These are phyloP conservation scores for Peromyscus maniculatus DNA, from an alignment of 2,113 vertebrate genomes.

Conservation along the genomic window DNA sequence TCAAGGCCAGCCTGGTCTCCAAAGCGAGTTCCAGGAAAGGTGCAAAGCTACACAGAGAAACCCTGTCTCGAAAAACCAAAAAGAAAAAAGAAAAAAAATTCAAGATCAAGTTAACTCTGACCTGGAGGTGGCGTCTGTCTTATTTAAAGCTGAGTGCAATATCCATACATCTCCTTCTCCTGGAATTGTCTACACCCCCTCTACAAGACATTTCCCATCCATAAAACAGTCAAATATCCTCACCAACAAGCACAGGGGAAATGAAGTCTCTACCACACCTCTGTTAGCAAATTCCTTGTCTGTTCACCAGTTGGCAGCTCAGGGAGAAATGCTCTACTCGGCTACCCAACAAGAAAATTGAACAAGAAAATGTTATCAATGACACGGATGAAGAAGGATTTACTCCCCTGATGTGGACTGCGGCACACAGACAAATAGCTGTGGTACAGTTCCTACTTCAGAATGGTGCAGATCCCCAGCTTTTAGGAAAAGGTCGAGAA, in stretches of 20 bases:
- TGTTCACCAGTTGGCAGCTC: constrained; percentile 97
- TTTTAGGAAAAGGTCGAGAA: constrained; percentile 97
- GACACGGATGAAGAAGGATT: constrained; percentile 99
- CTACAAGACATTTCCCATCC: constrained; percentile 99
- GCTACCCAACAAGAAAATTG: constrained; percentile 97
- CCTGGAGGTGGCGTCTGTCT: constrained; percentile 63
- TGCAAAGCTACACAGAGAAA: no score
- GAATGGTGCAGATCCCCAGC: constrained; percentile 96
- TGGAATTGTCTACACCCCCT: constrained; percentile 98
- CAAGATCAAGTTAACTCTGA: no score
- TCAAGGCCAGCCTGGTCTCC: no score
- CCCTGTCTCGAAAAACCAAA: no score
- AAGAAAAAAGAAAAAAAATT: no score
- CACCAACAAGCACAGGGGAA: constrained; percentile 99
- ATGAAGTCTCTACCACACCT: constrained; percentile 98
- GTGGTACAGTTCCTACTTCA: constrained; percentile 99
- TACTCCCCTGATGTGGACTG: constrained; percentile 99
- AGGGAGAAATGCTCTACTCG: constrained; percentile 98
- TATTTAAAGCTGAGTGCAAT: constrained; percentile 95
- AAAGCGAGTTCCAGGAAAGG: no score
- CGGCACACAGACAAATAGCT: constrained; percentile 98
- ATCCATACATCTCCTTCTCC: constrained; percentile 98
- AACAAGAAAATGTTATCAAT: constrained; percentile 98
- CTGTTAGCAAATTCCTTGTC: constrained; percentile 96
- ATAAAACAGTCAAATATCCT: constrained; percentile 99